Evolutionary conservation across 1,140 invertebrate genomes (phyloP).

Genomic region (Drosophila elegans): DNA sequence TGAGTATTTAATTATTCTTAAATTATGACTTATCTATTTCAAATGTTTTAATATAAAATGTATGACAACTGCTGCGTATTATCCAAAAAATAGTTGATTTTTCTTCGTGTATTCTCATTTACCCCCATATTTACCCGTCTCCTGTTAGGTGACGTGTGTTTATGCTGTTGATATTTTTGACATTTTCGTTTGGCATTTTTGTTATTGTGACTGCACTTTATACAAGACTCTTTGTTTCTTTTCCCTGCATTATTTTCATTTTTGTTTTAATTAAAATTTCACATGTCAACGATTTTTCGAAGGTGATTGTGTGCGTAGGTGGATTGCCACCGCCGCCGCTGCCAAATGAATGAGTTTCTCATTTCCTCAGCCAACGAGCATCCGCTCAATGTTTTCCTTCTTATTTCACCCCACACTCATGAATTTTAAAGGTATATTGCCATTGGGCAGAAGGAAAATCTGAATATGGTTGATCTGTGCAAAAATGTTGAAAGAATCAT

Average conservation of each 20-base stretch:
- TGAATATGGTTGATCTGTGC: neutral
- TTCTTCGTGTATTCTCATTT: constrained; percentile 1
- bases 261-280: constrained; percentile 78
- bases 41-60: too few species aligned
- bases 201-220: constrained; percentile 59
- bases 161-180: constrained; percentile 78
- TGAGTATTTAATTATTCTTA: too few species aligned
- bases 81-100: too few species aligned
- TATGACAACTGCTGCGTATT: too few species aligned
- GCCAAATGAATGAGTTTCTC: constrained; percentile 52
- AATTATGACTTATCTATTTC: too few species aligned
- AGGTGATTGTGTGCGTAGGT: constrained; percentile 44
- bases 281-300: constrained; percentile 71
- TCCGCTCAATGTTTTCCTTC: constrained; percentile 22
- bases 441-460: constrained; percentile 5
- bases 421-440: constrained; percentile 28
- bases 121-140: neutral
- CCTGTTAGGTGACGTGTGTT: constrained; percentile 39
- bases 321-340: constrained; percentile 10
- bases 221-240: constrained; percentile 28
- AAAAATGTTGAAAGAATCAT: neutral
- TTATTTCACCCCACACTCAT: constrained; percentile 16
- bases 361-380: constrained; percentile 52
- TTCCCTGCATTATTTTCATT: constrained; percentile 67
- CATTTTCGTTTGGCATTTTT: constrained; percentile 72